Evolutionary conservation across 2,797 vertebrate genomes (phyloP), one percentile per base, ranked within the genome.

Genomic region (Podarcis siculus): DNA sequence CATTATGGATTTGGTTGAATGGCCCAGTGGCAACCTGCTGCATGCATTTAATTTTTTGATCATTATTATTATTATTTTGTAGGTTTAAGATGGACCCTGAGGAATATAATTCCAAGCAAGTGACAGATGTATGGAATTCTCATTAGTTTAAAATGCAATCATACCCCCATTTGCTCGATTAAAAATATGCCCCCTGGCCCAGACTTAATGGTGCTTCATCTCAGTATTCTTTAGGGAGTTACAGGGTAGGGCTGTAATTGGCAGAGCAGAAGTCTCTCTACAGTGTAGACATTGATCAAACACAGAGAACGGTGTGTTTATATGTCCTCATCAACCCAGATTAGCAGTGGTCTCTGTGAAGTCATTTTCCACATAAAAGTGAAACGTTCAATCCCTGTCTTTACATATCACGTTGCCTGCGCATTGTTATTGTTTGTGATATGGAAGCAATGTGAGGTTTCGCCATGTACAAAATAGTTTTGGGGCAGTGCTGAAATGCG

Each of bases 131-230:
- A 45, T 85, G 73, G 66, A 88, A 89, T 84, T 64, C 79, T 37
- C 86, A 1, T 81, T 86, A 82, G n/a, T 58, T 85, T 78, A 61
- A 91, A 85, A 86, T 45, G 87, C 80, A 82, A 71, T 94, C 82
- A 85, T 0, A 89, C 35, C 19, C 13, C n/a, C 30, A 92, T 55
- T 86, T 75, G 12, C 75, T 49, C 10, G 7, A 55, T 42, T 84
- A 92, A 86, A 86, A 93, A 89, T 49, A 80, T 64, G 75, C 21
- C 81, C 89, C 83, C 88, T 78, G 80, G 89, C 82, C 80, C 69
- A 45, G 25, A 86, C 83, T 78, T 89, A 85, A 89, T 23, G 30
- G 66, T 87, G 55, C 17, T 93, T 93, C 39, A 92, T 69, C 89
- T 86, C 39, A 61, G 85, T 87, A 92, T 90, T 58, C 75, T 73